phyloP scores from a whole-genome alignment of 2,797 vertebrate species.

The Thripadectes ignobilis region DNA sequence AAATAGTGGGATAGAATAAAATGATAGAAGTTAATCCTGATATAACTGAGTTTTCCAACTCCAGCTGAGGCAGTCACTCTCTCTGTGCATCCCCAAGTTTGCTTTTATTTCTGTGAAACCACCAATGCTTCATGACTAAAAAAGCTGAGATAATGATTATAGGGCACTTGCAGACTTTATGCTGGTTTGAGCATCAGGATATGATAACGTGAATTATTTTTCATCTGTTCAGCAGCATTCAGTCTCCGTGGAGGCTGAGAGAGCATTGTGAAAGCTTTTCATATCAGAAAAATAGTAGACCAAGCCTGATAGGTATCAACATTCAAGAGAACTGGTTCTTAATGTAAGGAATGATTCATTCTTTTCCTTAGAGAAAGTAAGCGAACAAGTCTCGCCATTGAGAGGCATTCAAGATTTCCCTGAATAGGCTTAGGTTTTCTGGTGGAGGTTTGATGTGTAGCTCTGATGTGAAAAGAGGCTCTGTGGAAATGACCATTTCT shows the following conservation, averaged over 20 bases:
- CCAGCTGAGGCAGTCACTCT: background rate
- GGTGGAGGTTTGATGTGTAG: background rate
- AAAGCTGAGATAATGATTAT: background rate
- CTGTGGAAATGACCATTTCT: background rate
- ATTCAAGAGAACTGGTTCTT: background rate
- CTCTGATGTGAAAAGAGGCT: background rate
- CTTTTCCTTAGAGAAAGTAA: background rate
- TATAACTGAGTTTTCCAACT: background rate
- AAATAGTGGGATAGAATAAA: background rate
- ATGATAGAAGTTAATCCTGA: background rate
- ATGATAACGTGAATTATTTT: constrained; percentile 37
- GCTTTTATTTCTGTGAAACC: background rate
- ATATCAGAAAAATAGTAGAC: background rate
- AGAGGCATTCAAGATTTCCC: background rate
- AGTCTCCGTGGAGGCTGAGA: background rate
- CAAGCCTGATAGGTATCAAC: background rate
- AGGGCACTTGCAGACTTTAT: background rate
- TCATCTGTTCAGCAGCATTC: constrained; percentile 50
- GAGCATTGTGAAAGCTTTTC: constrained; percentile 24
- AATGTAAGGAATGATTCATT: background rate
- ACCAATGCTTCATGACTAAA: background rate
- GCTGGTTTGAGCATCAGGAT: background rate
- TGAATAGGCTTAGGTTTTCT: background rate
- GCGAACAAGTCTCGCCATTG: background rate
- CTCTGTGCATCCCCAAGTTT: background rate